Base-by-base conservation (phyloP, 1,140 invertebrate genomes). In the Penaeus japonicus region DNA sequence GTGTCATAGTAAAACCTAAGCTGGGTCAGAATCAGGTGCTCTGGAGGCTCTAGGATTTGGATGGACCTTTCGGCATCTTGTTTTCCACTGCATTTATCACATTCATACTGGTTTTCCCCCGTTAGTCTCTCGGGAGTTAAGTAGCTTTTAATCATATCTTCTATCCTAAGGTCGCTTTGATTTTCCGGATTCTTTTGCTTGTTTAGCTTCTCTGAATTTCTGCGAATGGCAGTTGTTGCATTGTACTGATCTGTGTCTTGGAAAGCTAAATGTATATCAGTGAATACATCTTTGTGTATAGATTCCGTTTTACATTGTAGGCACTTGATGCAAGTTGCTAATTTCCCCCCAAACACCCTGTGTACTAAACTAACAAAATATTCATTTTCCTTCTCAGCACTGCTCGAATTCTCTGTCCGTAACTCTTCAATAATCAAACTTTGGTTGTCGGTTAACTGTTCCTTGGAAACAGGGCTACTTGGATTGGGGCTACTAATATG, bases 101-200 rank as follows among this genome's bases (percentile, higher is more conserved):
- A 98, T 87, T 95, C 94, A 92, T 97, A 97, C 90, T 95, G 94
- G 92, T 97, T 97, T 77, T 97, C 96, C 0, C 95, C 96, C n/a
- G 93, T 93, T 7, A 98, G 92, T 78, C 94, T 95, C 91, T 98
- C 97, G 1, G 95, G 94, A 15, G 95, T 94, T 80, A 96, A 94
- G 92, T 96, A 97, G 91, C 94, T 96, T 70, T 96, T 95, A 5
- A 97, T 93, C 0, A 97, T 93, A 55, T 89, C 89, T 59, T 89
- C 89, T 54, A 89, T 89, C 35, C 85, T 95, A 94, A 91, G 96
- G 95, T 10, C 96, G 94, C 17, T 62, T 79, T 78, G 39, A 20
- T 89, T 80, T 18, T 85, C 84, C 27, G 57, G 65, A 18, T 59
- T 57, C 39, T 82, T 73, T 24, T 65, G 87, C 35, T 85, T 87